Evolutionary conservation across 2,113 vertebrate genomes (phyloP), one percentile per base, ranked within the genome.

Genomic region (Gnathonemus echidnorhynchus): DNA sequence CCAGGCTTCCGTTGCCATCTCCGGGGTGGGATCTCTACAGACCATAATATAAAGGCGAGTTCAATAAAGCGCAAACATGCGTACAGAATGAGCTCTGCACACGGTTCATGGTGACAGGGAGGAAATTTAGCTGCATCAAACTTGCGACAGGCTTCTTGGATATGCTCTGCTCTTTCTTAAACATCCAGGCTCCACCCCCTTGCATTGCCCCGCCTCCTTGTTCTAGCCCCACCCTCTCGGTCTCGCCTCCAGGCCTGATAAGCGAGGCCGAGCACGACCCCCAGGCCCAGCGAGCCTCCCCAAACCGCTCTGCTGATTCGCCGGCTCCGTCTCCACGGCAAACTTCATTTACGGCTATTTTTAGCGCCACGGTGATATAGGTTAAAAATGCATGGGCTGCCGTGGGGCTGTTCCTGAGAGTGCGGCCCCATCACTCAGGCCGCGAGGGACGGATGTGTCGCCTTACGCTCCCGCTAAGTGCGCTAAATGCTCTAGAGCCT

Each of bases 1-100:
- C n/a, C n/a, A 3, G n/a, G n/a, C 62, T 93, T 93, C 94, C 93
- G 95, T 95, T 95, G 93, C 95, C 93, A 95, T 45, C 46, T 90
- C 62, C 62, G 13, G 42, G 48, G 48, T 42, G 45, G 62, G 89
- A 49, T 66, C 58, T 77, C 85, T 56, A 48, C 62, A 90, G 66
- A 53, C 58, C n/a, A 48, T 10, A 19, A 42, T 80, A 52, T 88
- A 35, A 90, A 15, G 70, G 46, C 56, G n/a, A 88, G 46, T 13
- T 50, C 70, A 62, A 11, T 84, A n/a, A 48, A 58, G 35, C 74
- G 0, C 27, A 42, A 50, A 50, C 48, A 46, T 24, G 1, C 9
- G 42, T 31, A 6, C 27, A 10, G n/a, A 85, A 88, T 90, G 15
- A 88, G 84, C 35, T 21, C 15, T 46, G 70, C 53, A 31, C 52